Conservation (phyloP, 2,113 vertebrate species). For the Anser cygnoides region DNA sequence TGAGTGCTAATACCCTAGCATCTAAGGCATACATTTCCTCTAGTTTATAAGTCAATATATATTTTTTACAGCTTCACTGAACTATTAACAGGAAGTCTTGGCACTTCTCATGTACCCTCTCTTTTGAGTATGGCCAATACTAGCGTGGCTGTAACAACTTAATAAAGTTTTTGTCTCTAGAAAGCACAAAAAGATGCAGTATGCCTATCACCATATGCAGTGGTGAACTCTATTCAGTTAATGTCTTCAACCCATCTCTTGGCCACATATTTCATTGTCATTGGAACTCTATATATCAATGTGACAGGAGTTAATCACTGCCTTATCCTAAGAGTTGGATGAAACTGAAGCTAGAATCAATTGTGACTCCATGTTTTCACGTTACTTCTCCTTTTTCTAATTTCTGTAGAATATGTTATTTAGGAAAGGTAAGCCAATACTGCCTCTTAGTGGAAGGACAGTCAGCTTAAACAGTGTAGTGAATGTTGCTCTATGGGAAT, state of each 20-base stretch:
- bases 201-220: neutral
- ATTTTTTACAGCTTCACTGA: neutral
- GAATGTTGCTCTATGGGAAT: neutral
- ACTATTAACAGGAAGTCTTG: neutral
- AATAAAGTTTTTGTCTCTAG: neutral
- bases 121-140: neutral
- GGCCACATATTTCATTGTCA: neutral
- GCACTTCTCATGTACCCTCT: neutral
- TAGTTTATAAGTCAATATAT: neutral
- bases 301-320: neutral
- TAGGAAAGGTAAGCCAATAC: neutral
- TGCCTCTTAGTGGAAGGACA: constrained; percentile 42
- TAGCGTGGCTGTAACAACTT: neutral
- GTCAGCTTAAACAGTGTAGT: neutral
- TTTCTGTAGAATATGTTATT: neutral
- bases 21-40: neutral
- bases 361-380: neutral
- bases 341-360: neutral
- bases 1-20: neutral
- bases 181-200: neutral
- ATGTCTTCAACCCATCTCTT: neutral
- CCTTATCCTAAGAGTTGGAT: neutral
- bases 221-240: neutral
- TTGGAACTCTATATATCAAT: neutral
- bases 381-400: neutral